Evolutionary conservation across 2,113 vertebrate species (phyloP), one percentile per base, ranked within the genome.

Genomic region (Archocentrus centrarchus): DNA sequence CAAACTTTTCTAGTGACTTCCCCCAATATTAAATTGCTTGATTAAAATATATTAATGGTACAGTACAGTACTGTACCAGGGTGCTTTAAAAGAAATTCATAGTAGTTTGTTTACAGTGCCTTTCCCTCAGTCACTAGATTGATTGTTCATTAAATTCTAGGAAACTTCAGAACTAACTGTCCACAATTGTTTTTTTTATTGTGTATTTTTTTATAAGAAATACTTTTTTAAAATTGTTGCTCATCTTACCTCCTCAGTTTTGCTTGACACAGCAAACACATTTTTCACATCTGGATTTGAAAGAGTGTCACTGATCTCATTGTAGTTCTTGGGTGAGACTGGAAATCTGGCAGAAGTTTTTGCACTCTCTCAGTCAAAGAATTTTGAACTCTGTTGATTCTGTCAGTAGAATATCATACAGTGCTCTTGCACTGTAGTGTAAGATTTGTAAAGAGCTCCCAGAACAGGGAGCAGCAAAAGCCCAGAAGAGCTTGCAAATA

Each of bases 331-430:
- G 2, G 37, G 8, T 68, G 41, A 62, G 44, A 75, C 35, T 41
- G 55, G 50, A 84, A 82, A 84, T 63, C 24, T 60, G 68, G 77
- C n/a, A 76, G 20, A 75, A 50, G 13, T 30, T 22, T 85, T 81
- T 75, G 17, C 18, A 13, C 53, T 10, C 68, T 77, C 50, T 75
- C 60, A 80, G 27, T 63, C 50, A 62, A 35, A 86, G 15, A 15
- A 44, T 82, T 24, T 14, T 84, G 11, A 60, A 85, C 47, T 24
- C 18, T 11, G 22, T 75, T 62, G 61, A 63, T 60, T 77, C 62
- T 84, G 62, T 82, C 58, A 13, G 17, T 50, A 73, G 53, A 61
- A 84, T 82, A 79, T 57, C 55, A 61, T 7, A 30, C 15, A 32
- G 55, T 8, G 1, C 44, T 86, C 44, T 66, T 61, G 50, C 50